Evolutionary conservation across 2,888 invertebrate genomes (phyloP).

Genomic region (Petrolisthes cinctipes): DNA sequence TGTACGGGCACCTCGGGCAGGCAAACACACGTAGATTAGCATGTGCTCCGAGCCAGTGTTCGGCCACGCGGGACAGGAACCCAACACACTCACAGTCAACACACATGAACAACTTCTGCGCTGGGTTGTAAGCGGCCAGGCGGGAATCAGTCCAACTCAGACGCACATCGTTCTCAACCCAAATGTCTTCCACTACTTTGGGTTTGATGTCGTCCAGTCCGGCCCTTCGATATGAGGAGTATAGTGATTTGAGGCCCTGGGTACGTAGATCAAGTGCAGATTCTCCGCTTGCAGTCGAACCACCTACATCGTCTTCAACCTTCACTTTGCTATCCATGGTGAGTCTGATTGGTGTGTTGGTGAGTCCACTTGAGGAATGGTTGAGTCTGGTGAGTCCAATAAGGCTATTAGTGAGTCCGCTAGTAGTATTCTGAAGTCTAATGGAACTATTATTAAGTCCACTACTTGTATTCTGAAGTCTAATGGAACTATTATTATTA

Average conservation of each 20-base stretch:
- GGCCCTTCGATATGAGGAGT: conserved; percentile 61
- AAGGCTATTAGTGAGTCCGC: too few relatives aligned
- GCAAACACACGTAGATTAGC: conserved; percentile 78
- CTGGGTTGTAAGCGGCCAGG: conserved; percentile 83
- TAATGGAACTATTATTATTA: too few relatives aligned
- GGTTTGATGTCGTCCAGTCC: conserved; percentile 63
- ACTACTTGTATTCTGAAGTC: too few relatives aligned
- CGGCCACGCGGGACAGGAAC: conserved; percentile 80
- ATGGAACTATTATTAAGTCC: too few relatives aligned
- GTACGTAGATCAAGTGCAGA: conserved; percentile 63
- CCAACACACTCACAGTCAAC: conserved; percentile 83
- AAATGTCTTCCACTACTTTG: conserved; percentile 63
- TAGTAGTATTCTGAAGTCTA: too few relatives aligned
- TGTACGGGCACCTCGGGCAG: conserved; percentile 80
- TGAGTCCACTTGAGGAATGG: too few relatives aligned
- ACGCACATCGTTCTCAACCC: conserved; percentile 78
- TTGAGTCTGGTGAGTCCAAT: too few relatives aligned
- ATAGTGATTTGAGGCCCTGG: conserved; percentile 63
- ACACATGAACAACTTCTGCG: conserved; percentile 81
- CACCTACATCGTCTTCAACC: conserved; percentile 53
- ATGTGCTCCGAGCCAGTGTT: conserved; percentile 83
- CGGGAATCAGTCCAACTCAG: conserved; percentile 83
- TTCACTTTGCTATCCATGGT: conserved; percentile 34
- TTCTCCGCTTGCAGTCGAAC: too few relatives aligned
- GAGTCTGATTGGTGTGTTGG: conserved; percentile 6